Evolutionary conservation across 1,140 invertebrate genomes (phyloP).

Genomic region (Zaprionus ghesquierei): DNA sequence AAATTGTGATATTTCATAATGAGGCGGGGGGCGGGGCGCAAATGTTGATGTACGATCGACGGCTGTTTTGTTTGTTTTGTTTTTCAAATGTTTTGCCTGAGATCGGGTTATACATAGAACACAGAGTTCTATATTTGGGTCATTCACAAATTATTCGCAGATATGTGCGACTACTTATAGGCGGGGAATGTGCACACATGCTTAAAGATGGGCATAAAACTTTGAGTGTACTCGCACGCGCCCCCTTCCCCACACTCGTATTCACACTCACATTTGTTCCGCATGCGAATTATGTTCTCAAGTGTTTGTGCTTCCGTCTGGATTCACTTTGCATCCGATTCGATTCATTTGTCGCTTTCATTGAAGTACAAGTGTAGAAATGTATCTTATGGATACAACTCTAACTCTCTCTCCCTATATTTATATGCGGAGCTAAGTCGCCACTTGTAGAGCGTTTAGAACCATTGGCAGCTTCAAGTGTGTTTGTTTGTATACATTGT

Average conservation of each 20-base stretch:
- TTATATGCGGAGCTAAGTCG: constrained; percentile 25
- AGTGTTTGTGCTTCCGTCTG: constrained; percentile 30
- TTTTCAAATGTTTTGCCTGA: constrained; percentile 7
- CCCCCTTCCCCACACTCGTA: neutral
- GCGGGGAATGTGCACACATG: constrained; percentile 2
- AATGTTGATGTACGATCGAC: constrained; percentile 16
- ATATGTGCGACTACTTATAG: neutral
- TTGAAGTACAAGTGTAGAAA: constrained; percentile 28
- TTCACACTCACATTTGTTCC: constrained; percentile 19
- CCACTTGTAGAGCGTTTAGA: constrained; percentile 23
- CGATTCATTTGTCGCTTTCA: constrained; percentile 29
- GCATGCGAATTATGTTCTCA: constrained; percentile 33
- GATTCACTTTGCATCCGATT: constrained; percentile 41
- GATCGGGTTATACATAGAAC: constrained; percentile 10
- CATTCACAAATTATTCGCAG: constrained; percentile 33
- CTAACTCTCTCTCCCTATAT: neutral
- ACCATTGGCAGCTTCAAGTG: constrained; percentile 32
- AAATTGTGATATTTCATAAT: constrained; percentile 35
- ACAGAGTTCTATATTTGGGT: constrained; percentile 18
- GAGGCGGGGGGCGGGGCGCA: neutral
- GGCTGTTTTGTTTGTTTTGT: constrained; percentile 18
- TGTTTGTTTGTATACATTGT: constrained; percentile 36
- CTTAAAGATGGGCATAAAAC: constrained; percentile 5
- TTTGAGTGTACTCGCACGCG: neutral
- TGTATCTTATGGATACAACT: neutral